Evolutionary conservation across 1,140 invertebrate species (phyloP).

Genomic region (Coelopa frigida): DNA sequence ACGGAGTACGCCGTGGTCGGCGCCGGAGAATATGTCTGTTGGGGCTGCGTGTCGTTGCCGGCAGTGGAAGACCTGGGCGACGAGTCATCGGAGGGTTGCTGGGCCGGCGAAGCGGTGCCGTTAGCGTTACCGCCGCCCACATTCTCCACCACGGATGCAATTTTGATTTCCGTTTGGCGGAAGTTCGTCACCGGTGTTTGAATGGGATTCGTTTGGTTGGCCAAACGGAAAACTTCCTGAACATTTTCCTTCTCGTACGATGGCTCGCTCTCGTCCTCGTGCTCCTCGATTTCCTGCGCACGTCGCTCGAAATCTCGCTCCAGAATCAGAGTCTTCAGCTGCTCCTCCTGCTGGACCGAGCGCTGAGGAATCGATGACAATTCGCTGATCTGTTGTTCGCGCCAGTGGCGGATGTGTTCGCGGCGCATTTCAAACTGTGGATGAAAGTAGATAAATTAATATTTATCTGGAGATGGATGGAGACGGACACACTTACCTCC

Average conservation of each 20-base stretch:
- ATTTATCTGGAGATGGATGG: background rate
- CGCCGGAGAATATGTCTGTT: no score
- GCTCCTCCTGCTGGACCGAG: slow-evolving; percentile 76
- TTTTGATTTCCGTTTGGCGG: slow-evolving; percentile 40
- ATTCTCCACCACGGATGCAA: slow-evolving; percentile 28
- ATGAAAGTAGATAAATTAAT: no score
- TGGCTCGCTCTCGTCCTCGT: slow-evolving; percentile 71
- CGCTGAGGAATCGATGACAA: slow-evolving; percentile 60
- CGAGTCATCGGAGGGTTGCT: slow-evolving; percentile 8
- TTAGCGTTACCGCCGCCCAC: slow-evolving; percentile 10
- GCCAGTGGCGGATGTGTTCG: slow-evolving; percentile 50
- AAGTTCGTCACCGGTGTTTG: slow-evolving; percentile 37
- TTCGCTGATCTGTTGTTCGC: slow-evolving; percentile 78
- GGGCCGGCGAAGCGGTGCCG: background rate
- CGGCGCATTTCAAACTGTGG: slow-evolving; percentile 36
- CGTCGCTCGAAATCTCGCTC: slow-evolving; percentile 84
- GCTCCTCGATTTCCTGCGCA: slow-evolving; percentile 66
- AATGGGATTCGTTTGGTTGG: slow-evolving; percentile 31
- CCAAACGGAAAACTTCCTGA: slow-evolving; percentile 37
- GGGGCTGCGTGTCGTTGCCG: background rate
- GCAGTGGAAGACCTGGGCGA: slow-evolving; percentile 11
- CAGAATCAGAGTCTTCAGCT: slow-evolving; percentile 71
- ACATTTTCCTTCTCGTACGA: slow-evolving; percentile 44
- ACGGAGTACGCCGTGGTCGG: no score
- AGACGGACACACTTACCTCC: slow-evolving; percentile 37